These are phyloP conservation scores for Eudasyphora cyanicolor DNA, from an alignment of 2,888 invertebrate species.

Conservation along the genomic window DNA sequence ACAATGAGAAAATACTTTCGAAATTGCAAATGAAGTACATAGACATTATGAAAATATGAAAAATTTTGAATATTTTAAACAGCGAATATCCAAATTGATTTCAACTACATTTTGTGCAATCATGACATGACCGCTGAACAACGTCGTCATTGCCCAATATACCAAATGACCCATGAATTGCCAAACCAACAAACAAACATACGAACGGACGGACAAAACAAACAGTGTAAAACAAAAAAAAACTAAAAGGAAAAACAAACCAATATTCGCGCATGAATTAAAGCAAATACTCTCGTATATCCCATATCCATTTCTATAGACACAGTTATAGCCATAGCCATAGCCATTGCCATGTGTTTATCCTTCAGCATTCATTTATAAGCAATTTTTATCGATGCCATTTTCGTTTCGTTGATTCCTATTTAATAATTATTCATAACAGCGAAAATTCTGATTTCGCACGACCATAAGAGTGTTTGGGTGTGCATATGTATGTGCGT, in stretches of 20 bases:
- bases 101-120: too few relatives aligned
- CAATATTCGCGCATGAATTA: slow-evolving; percentile 5
- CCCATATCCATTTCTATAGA: neutral
- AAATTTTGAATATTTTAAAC: too few relatives aligned
- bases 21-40: too few relatives aligned
- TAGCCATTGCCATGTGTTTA: neutral
- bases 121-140: too few relatives aligned
- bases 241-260: slow-evolving; percentile 5
- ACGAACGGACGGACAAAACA: neutral
- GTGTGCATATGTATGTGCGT: neutral
- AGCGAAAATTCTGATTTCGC: slow-evolving; percentile 54
- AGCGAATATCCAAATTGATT: too few relatives aligned
- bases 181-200: neutral
- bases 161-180: neutral
- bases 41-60: too few relatives aligned
- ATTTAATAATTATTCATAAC: slow-evolving; percentile 56
- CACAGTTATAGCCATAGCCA: too few relatives aligned
- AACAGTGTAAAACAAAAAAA: neutral
- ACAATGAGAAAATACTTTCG: too few relatives aligned
- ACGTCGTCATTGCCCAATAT: neutral
- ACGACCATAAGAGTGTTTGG: neutral
- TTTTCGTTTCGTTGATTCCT: slow-evolving; percentile 26
- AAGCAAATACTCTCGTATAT: slow-evolving; percentile 4
- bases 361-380: slow-evolving; percentile 19
- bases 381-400: slow-evolving; percentile 12